These are phyloP conservation scores for Tragelaphus strepsiceros DNA, from an alignment of 2,113 vertebrate genomes.

Conservation along the genomic window DNA sequence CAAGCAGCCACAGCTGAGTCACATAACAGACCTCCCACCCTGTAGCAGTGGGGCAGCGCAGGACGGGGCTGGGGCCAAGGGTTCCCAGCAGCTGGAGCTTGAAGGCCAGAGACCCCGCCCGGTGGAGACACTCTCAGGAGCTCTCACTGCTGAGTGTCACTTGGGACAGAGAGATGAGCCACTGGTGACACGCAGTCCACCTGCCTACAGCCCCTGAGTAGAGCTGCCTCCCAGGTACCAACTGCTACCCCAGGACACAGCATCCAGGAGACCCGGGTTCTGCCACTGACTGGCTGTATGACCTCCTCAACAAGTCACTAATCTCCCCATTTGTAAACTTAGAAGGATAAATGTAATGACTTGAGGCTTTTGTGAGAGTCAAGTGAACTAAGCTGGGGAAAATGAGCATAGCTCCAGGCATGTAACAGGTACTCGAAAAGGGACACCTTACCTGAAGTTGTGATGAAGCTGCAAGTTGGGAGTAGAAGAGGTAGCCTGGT, in stretches of 20 bases:
- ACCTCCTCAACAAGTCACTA: background rate
- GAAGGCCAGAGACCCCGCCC: background rate
- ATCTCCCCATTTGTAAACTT: background rate
- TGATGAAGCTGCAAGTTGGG: slow-evolving; percentile 98
- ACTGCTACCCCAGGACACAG: background rate
- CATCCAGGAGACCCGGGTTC: background rate
- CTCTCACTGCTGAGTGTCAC: background rate
- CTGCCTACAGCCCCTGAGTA: fast-evolving
- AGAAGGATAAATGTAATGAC: background rate
- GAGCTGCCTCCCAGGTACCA: background rate
- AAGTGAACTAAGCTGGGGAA: background rate
- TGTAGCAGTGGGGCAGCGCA: background rate
- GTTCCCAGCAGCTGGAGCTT: background rate
- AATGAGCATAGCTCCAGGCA: fast-evolving
- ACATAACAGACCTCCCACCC: fast-evolving
- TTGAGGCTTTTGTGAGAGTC: background rate
- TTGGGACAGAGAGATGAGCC: background rate
- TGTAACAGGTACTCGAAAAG: fast-evolving
- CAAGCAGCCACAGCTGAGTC: background rate
- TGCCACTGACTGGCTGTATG: background rate
- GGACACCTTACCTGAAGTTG: slow-evolving; percentile 92
- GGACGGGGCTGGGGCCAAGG: background rate
- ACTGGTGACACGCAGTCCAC: fast-evolving
- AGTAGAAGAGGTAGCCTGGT: slow-evolving; percentile 97
- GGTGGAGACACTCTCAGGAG: background rate